Base-by-base conservation (phyloP, 1,140 invertebrate genomes). In the Drosophila tani region DNA sequence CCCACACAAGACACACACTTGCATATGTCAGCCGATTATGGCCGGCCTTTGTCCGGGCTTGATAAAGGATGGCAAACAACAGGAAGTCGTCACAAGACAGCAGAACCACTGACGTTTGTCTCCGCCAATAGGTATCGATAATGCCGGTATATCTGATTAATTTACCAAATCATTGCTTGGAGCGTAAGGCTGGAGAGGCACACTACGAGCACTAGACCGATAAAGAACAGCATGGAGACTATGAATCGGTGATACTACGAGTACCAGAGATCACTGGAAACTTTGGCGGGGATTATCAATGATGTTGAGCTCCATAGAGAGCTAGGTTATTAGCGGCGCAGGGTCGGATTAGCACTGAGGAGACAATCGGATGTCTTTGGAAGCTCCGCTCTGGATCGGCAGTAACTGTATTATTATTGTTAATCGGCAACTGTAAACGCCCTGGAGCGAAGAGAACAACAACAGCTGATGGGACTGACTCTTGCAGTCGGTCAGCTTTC, bases 101-200 rank as follows among this genome's bases (percentile, higher is more conserved):
- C 27, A 7, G 41, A n/a, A 5, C 47, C 41, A 51, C 19, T 53
- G 67, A 46, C 21, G 67, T n/a, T 32, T 73, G 53, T 51, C 53
- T 60, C 12, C 29, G 11, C 15, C 59, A 24, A 14, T 67, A 38
- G 66, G 8, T 21, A 49, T 68, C 45, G 29, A 17, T 27, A 27
- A 15, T 9, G 11, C 27, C 38, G 53, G 17, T 29, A 45, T 29
- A 24, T 58, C 46, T 70, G 35, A 49, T 40, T 19, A 40, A 57
- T 53, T 88, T 88, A 87, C 83, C 83, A 87, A 68, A 78, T 59
- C 32, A 87, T 45, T 12, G 65, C 50, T 46, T 81, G 81, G n/a
- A 75, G 19, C 35, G 45, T 35, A 38, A 80, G 15, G 57, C 60
- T 80, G 11, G 53, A 45, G n/a, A 88, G 40, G 57, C 81, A 88